Evolutionary conservation across 2,888 invertebrate genomes (phyloP), one percentile per base, ranked within the genome.

Genomic region (Eupithecia subfuscata): DNA sequence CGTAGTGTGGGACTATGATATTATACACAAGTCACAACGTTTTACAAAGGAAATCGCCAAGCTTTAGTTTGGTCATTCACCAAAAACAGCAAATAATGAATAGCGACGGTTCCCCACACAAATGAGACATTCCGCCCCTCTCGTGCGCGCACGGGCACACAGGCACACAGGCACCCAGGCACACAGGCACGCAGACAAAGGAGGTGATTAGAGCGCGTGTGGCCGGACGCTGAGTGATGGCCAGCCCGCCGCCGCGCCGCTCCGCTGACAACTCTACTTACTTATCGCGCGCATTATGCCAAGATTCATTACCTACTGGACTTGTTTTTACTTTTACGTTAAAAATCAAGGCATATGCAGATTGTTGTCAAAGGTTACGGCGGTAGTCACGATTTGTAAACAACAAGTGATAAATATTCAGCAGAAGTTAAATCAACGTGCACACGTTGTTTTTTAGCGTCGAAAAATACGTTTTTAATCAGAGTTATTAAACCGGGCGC

Each of bases 271-370:
- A 73, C 69, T 77, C 78, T 81, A 77, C 68, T 81, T 76, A 79
- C 79, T 82, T 79, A 82, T 80, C 79, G 78, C 80, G 79, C 37
- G 79, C 76, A 81, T 79, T 80, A 81, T 73, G 74, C 71, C 76
- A 64, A 79, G 75, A 80, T 79, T 79, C 77, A 79, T 81, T 75
- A n/a, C n/a, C n/a, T n/a, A 79, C 70, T 74, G 77, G 71, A 75
- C 76, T 48, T 75, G 71, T 75, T 78, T 79, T 14, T 69, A 52
- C 48, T 65, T 67, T n/a, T 22, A 22, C 37, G 22, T 22, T 40
- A 0, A 22, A 65, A 65, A 12, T n/a, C 63, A 25, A 30, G 63
- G 63, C 63, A 14, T 64, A 18, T 0, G 30, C 34, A 37, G 30
- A 63, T 63, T 9, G 22, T 22, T n/a, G 22, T 56, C 22, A n/a